Base-by-base conservation (phyloP, 2,113 vertebrate species). In the Platysternon megacephalum region DNA sequence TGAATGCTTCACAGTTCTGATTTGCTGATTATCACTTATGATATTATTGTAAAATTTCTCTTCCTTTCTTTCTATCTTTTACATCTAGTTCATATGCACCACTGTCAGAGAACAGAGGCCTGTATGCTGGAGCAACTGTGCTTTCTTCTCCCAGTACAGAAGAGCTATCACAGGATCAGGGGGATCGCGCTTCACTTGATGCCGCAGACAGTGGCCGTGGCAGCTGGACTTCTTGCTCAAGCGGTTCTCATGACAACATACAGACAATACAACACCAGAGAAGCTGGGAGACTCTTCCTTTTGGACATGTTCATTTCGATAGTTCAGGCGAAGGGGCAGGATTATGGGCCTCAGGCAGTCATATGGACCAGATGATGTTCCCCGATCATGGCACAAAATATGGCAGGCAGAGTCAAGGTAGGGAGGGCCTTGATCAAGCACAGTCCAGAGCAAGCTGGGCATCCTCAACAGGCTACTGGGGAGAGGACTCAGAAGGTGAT, bases 171-270 rank as follows among this genome's bases (percentile, higher is more conserved):
- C 99, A 99, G 96, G 99, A 99, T 97, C 99, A 99, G 96, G 99
- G 99, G 26, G 99, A 99, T 85, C 99, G 99, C 0, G 99, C 99
- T 5, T 99, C 99, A 0, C 98, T 99, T 0, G 99, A 99, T 32
- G 99, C 99, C 2, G 99, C 99, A 1, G 99, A 99, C 98, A 99
- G 99, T 3, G 99, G 99, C 79, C 99, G 99, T 2, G 99, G 99
- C 74, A 99, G 99, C 98, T 99, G 99, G 99, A 99, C 99, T 1
- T 99, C 99, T 13, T 99, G 99, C 93, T 99, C 99, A 0, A 99
- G 99, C 1, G 99, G 99, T 11, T 99, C 99, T 84, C 99, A 99
- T 1, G 99, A 99, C 91, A 99, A 99, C 96, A 99, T 99, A 95
- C 99, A 99, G 98, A 99, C 99, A 79, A 99, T 99, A 94, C 99